These are phyloP conservation scores for Pseudomyrmex gracilis DNA, from an alignment of 1,140 invertebrate genomes.

Conservation along the genomic window DNA sequence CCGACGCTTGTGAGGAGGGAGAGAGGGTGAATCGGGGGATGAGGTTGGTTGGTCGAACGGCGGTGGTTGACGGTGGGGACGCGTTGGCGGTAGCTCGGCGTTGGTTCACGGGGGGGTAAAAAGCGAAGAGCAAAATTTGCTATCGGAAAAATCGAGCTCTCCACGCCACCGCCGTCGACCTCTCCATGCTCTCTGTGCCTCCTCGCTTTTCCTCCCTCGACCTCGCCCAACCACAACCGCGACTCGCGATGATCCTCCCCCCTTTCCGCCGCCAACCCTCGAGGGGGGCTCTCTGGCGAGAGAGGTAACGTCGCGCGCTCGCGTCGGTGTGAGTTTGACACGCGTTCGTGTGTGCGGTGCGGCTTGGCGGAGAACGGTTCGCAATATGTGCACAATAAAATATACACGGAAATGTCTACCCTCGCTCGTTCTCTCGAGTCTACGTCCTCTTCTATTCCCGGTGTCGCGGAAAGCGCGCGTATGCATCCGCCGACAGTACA, in stretches of 20 bases:
- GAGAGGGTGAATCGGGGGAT: slow-evolving; percentile 29
- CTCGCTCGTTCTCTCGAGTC: slow-evolving; percentile 34
- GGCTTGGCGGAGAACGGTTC: slow-evolving; percentile 72
- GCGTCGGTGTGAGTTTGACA: slow-evolving; percentile 66
- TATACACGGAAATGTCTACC: slow-evolving; percentile 74
- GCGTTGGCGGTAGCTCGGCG: slow-evolving; percentile 39
- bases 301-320: slow-evolving; percentile 7
- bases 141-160: slow-evolving; percentile 84
- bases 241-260: slow-evolving; percentile 42
- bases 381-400: slow-evolving; percentile 77
- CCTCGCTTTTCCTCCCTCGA: slow-evolving; percentile 56
- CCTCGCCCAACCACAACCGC: slow-evolving; percentile 60
- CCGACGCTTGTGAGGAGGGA: slow-evolving; percentile 30
- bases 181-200: slow-evolving; percentile 60
- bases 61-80: slow-evolving; percentile 56
- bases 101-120: slow-evolving; percentile 49
- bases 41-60: slow-evolving; percentile 28
- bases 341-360: slow-evolving; percentile 59
- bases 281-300: slow-evolving; percentile 1
- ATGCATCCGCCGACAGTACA: slow-evolving; percentile 14
- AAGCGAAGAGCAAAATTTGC: slow-evolving; percentile 80
- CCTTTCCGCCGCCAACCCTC: slow-evolving; percentile 34
- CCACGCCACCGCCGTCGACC: slow-evolving; percentile 68
- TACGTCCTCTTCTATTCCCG: slow-evolving; percentile 66
- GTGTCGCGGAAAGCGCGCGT: slow-evolving; percentile 41